phyloP scores from a whole-genome alignment of 1,140 invertebrate species.

The Heliconius melpomene region DNA sequence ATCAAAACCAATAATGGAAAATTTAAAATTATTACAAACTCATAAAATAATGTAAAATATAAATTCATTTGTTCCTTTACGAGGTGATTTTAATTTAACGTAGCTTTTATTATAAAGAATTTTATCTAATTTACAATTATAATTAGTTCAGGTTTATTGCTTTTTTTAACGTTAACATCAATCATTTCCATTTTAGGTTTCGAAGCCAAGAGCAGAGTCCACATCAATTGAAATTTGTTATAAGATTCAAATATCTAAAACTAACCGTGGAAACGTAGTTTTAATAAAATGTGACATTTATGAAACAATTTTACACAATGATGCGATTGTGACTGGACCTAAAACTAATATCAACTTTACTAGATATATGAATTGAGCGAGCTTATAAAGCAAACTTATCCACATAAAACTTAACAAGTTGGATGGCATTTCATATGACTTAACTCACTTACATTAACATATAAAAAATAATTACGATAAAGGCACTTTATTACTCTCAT shows the following conservation, averaged over 20 bases:
- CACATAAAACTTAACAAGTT: constrained; percentile 80
- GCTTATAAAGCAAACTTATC: constrained; percentile 76
- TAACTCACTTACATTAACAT: constrained; percentile 76
- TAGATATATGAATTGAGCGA: constrained; percentile 79
- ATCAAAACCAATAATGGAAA: constrained; percentile 61
- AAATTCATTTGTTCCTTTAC: constrained; percentile 66
- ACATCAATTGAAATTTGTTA: constrained; percentile 19
- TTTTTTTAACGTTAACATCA: constrained; percentile 52
- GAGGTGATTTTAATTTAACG: constrained; percentile 53
- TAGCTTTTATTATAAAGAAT: constrained; percentile 56
- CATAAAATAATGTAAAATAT: constrained; percentile 45
- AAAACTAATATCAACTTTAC: constrained; percentile 69
- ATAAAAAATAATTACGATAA: constrained; percentile 72
- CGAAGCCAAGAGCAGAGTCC: constrained; percentile 18
- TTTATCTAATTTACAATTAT: constrained; percentile 61
- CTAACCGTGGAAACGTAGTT: not conserved
- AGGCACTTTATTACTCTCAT: constrained; percentile 71
- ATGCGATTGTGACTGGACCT: constrained; percentile 47
- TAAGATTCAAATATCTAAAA: constrained; percentile 16
- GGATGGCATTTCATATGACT: constrained; percentile 81
- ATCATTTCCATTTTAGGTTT: constrained; percentile 43
- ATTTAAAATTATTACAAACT: not conserved
- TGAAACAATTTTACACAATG: constrained; percentile 1
- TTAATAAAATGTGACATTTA: constrained; percentile 23
- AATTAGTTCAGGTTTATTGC: constrained; percentile 54